Evolutionary conservation across 2,797 vertebrate genomes (phyloP).

Genomic region (Anas bernieri): DNA sequence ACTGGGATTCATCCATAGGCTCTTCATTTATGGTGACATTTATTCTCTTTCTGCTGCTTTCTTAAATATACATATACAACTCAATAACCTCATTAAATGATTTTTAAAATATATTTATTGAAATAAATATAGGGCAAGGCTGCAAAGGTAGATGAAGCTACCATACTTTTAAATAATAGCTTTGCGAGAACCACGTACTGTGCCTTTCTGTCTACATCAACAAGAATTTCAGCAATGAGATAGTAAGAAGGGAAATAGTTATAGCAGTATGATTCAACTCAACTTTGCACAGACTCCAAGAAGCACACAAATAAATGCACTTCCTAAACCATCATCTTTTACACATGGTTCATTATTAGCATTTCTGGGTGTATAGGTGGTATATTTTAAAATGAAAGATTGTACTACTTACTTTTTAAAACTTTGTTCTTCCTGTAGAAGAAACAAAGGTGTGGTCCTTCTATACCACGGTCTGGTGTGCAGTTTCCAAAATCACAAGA

Average conservation of each 20-base stretch:
- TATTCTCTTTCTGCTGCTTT: neutral
- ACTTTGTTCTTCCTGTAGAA: neutral
- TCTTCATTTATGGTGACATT: neutral
- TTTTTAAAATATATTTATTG: neutral
- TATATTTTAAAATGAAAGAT: neutral
- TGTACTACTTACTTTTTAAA: neutral
- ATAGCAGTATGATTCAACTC: neutral
- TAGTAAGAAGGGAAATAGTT: neutral
- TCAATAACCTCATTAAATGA: neutral
- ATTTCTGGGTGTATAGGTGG: too few relatives aligned
- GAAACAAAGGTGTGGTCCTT: neutral
- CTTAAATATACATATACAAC: neutral
- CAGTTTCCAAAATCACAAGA: neutral
- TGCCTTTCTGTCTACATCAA: neutral
- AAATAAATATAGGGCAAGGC: neutral
- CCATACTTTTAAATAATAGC: neutral
- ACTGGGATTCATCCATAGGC: neutral
- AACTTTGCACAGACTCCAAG: neutral
- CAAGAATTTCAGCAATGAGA: neutral
- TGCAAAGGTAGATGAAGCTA: neutral
- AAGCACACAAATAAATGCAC: neutral
- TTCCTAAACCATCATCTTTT: neutral
- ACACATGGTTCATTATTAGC: neutral
- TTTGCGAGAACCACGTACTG: neutral
- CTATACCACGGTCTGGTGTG: neutral